Evolutionary conservation across 1,140 invertebrate species (phyloP).

Genomic region (Pristionchus pacificus): DNA sequence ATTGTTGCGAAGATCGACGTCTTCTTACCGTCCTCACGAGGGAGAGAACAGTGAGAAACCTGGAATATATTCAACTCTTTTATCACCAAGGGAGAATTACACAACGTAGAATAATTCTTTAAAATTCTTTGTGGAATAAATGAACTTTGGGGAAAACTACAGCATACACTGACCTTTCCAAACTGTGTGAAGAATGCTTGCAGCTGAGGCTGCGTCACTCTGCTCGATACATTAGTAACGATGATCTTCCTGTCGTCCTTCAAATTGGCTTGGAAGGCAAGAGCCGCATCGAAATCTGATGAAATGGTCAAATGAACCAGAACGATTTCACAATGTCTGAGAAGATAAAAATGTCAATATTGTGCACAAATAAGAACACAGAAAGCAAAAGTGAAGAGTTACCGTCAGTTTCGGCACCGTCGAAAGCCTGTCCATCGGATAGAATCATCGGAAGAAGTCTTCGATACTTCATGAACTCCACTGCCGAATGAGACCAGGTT

Average conservation of each 20-base stretch:
- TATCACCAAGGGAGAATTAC: too few species aligned
- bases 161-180: too few species aligned
- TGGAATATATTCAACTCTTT: slow-evolving; percentile 9
- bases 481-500: slow-evolving; percentile 58
- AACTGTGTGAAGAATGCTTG: slow-evolving; percentile 57
- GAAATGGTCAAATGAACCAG: not conserved
- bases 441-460: slow-evolving; percentile 53
- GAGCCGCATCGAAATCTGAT: slow-evolving; percentile 44
- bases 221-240: slow-evolving; percentile 48
- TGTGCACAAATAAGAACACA: too few species aligned
- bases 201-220: slow-evolving; percentile 48
- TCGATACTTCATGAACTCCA: slow-evolving; percentile 57
- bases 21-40: slow-evolving; percentile 41
- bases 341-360: too few species aligned
- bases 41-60: slow-evolving; percentile 45
- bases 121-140: too few species aligned
- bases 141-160: too few species aligned
- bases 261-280: slow-evolving; percentile 32
- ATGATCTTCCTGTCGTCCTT: slow-evolving; percentile 48
- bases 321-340: too few species aligned
- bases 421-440: slow-evolving; percentile 48
- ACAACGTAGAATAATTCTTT: too few species aligned
- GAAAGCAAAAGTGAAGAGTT: too few species aligned
- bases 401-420: slow-evolving; percentile 52
- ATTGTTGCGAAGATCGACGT: slow-evolving; percentile 51